Evolutionary conservation across 2,888 invertebrate species (phyloP).

Genomic region (Nomada hirtipes): DNA sequence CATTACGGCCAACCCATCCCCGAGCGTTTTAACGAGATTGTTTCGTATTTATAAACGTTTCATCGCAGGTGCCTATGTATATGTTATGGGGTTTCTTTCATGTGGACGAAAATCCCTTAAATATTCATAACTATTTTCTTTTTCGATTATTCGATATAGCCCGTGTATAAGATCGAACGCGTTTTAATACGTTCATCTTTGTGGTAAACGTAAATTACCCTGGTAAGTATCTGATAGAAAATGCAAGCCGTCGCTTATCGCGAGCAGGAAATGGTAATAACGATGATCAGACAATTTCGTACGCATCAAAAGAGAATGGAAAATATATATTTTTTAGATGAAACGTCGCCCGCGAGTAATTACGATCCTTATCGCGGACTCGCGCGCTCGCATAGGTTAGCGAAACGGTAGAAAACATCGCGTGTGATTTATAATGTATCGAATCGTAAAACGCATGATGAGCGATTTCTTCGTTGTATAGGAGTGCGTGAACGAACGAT

Average conservation of each 20-base stretch:
- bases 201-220: constrained; percentile 14
- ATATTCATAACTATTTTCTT: neutral
- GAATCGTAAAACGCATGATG: constrained; percentile 42
- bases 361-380: constrained; percentile 59
- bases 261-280: constrained; percentile 46
- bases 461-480: constrained; percentile 42
- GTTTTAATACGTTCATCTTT: constrained; percentile 16
- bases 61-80: neutral
- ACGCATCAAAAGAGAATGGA: neutral
- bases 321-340: constrained; percentile 51
- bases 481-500: constrained; percentile 41
- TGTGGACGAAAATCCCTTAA: no score
- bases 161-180: neutral
- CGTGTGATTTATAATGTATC: constrained; percentile 69
- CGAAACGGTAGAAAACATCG: constrained; percentile 54
- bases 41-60: constrained; percentile 21
- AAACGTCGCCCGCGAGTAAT: constrained; percentile 49
- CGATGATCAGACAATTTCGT: constrained; percentile 55
- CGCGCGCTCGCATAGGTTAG: constrained; percentile 4
- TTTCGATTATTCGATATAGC: neutral
- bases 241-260: constrained; percentile 31
- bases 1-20: constrained; percentile 12
- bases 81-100: neutral
- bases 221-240: constrained; percentile 29
- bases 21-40: constrained; percentile 16